Evolutionary conservation across 2,113 vertebrate genomes (phyloP).

Genomic region (Rhea americana): DNA sequence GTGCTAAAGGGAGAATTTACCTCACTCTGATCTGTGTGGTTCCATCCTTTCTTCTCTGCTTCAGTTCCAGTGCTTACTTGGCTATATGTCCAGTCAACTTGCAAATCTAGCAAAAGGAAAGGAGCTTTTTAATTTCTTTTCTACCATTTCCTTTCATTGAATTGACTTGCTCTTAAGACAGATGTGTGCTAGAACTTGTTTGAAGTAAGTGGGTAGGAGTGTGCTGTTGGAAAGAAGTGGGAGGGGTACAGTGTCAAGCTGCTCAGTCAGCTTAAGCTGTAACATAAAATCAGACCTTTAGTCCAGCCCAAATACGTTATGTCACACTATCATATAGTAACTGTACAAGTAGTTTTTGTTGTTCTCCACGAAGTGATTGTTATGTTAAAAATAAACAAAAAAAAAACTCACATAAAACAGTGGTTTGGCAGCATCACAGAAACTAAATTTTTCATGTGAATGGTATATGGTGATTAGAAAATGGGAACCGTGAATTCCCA

Average conservation of each 20-base stretch:
- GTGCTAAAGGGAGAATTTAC: not conserved
- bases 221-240: not conserved
- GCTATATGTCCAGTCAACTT: not conserved
- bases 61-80: not conserved
- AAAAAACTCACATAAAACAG: rapidly evolving
- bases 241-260: not conserved
- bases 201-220: not conserved
- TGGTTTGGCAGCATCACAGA: conserved; percentile 21
- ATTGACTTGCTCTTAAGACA: not conserved
- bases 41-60: not conserved
- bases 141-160: not conserved
- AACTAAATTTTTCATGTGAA: rapidly evolving
- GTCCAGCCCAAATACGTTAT: conserved; percentile 16
- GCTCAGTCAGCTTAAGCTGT: not conserved
- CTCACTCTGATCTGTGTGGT: not conserved
- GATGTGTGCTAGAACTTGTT: not conserved
- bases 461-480: conserved; percentile 8
- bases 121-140: not conserved
- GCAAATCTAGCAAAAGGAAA: not conserved
- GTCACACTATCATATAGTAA: conserved; percentile 28
- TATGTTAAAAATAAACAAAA: not conserved
- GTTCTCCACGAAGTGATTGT: not conserved
- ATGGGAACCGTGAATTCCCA: not conserved
- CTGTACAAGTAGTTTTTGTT: not conserved
- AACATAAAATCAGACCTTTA: not conserved